Conservation (phyloP, 2,113 vertebrate genomes). For the Corvus hawaiiensis region DNA sequence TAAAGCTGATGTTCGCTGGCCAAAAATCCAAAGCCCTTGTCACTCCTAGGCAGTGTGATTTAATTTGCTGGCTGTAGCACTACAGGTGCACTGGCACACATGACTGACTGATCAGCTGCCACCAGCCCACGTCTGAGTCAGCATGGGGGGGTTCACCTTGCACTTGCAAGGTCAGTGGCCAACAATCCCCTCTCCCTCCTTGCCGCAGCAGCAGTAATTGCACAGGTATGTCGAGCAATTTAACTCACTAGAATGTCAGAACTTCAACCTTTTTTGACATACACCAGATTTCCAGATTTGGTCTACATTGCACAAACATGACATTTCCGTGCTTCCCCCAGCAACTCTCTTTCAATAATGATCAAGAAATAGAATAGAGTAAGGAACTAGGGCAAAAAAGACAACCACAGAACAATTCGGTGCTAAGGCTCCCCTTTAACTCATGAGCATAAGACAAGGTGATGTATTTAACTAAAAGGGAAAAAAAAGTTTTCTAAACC, state of each 20-base stretch:
- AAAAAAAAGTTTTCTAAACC: not conserved
- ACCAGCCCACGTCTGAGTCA: not conserved
- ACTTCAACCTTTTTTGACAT: not conserved
- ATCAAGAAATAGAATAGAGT: not conserved
- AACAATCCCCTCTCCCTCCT: not conserved
- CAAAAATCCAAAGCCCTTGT: not conserved
- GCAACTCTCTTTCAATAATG: not conserved
- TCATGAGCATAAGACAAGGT: not conserved
- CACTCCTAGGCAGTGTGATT: not conserved
- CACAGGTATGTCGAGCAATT: not conserved
- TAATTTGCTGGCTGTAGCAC: not conserved
- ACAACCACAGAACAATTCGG: not conserved
- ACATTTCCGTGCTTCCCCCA: not conserved
- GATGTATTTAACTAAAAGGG: not conserved
- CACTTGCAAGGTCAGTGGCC: not conserved
- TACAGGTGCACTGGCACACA: constrained; percentile 31
- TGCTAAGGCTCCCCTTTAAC: not conserved
- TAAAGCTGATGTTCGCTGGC: not conserved
- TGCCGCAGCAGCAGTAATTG: not conserved
- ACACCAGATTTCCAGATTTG: not conserved
- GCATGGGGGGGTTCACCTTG: not conserved
- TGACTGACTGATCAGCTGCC: not conserved
- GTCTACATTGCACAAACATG: not conserved
- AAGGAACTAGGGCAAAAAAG: rapidly evolving
- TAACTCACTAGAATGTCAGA: not conserved